Evolutionary conservation across 1,140 invertebrate genomes (phyloP).

Genomic region (Calliphora vicina): DNA sequence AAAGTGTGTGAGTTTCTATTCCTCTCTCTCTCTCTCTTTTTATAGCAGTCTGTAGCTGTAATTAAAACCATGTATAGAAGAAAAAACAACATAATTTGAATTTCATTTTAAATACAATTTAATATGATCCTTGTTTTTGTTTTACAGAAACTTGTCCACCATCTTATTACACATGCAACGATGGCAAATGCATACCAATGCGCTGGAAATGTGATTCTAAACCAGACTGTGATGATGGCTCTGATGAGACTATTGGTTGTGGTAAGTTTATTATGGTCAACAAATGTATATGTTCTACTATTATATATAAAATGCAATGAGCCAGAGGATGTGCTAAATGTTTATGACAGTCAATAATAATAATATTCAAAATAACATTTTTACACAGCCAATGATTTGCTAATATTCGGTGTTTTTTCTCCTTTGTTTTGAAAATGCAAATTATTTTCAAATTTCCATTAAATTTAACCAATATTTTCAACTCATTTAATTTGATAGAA

Average conservation of each 20-base stretch:
- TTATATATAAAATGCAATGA: slow-evolving; percentile 4
- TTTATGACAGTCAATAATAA: background rate
- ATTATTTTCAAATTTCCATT: no score
- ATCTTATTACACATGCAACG: slow-evolving; percentile 71
- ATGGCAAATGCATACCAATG: slow-evolving; percentile 70
- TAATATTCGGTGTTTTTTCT: no score
- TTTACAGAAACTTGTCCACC: slow-evolving; percentile 46
- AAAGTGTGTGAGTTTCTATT: background rate
- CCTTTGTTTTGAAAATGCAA: no score
- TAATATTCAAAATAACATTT: background rate
- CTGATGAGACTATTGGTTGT: slow-evolving; percentile 71
- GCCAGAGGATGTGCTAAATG: background rate
- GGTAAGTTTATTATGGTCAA: slow-evolving; percentile 61
- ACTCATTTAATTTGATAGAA: no score
- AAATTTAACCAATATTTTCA: no score
- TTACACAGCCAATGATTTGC: no score
- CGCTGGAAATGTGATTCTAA: slow-evolving; percentile 72
- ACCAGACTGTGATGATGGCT: slow-evolving; percentile 73
- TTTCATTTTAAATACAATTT: slow-evolving; percentile 31
- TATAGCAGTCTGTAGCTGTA: background rate
- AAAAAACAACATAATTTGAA: background rate
- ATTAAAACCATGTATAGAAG: background rate
- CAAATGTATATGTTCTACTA: no score
- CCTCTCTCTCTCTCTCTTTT: background rate
- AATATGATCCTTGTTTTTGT: slow-evolving; percentile 35